These are phyloP conservation scores for Butorides virescens DNA, from an alignment of 2,113 vertebrate genomes.

Conservation along the genomic window DNA sequence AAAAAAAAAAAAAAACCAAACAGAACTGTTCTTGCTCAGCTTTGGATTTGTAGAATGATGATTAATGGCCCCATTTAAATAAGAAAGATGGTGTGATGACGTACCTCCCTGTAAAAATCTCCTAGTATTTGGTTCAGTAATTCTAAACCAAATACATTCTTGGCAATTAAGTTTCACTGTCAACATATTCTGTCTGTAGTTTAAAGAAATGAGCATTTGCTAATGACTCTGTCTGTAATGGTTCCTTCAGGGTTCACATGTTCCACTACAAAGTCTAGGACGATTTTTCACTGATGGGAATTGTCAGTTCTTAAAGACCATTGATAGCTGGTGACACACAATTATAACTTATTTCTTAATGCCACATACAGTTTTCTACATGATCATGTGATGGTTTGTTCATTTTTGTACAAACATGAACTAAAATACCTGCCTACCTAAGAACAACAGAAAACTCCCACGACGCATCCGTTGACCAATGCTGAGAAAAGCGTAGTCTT, in stretches of 20 bases:
- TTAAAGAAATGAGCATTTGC: slow-evolving; percentile 31
- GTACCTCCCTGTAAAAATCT: neutral
- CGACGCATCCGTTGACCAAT: neutral
- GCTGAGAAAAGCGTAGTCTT: neutral
- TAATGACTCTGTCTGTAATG: neutral
- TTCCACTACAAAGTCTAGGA: neutral
- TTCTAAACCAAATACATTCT: slow-evolving; percentile 24
- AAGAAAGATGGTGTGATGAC: neutral
- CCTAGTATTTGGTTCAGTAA: slow-evolving; percentile 3
- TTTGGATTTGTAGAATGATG: neutral
- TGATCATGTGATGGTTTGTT: neutral
- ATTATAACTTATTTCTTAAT: neutral
- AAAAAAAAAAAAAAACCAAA: neutral
- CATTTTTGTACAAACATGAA: neutral
- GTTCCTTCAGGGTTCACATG: neutral
- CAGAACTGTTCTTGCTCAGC: neutral
- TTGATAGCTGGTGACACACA: neutral
- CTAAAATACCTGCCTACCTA: neutral
- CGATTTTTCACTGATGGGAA: neutral
- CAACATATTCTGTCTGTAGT: slow-evolving; percentile 12
- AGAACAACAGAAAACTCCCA: neutral
- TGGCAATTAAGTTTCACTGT: slow-evolving; percentile 32
- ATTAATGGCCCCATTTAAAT: slow-evolving; percentile 12
- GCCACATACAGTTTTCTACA: neutral
- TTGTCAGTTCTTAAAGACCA: neutral